Conservation (phyloP, 2,113 vertebrate genomes). For the Aptenodytes forsteri region DNA sequence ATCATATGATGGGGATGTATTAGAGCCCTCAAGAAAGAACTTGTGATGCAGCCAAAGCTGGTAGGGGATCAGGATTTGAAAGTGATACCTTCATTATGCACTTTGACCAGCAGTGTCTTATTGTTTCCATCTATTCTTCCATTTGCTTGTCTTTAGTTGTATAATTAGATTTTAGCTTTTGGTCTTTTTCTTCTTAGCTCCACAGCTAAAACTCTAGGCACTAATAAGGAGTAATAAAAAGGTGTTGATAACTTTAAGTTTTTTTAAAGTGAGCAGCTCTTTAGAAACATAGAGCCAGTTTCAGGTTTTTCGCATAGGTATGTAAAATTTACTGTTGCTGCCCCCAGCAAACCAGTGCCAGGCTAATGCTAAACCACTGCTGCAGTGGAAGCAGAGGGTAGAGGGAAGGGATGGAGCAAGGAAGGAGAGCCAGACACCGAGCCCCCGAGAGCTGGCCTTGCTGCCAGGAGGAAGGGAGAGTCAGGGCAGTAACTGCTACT, state of each 20-base stretch:
- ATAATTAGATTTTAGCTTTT: background rate
- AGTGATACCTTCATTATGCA: background rate
- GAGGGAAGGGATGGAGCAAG: background rate
- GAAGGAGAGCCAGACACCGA: background rate
- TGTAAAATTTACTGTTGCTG: background rate
- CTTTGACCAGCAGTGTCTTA: background rate
- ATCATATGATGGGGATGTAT: background rate
- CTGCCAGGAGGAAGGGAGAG: slow-evolving; percentile 15
- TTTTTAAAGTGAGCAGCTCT: background rate
- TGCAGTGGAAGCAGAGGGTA: background rate
- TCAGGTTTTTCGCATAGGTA: background rate
- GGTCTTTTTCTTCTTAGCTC: background rate
- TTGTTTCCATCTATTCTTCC: background rate
- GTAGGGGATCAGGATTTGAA: background rate
- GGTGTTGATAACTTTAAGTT: background rate
- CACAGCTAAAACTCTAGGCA: background rate
- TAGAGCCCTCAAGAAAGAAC: background rate
- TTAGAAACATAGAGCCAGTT: background rate
- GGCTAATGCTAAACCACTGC: background rate
- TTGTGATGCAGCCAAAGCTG: background rate
- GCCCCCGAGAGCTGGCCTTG: background rate
- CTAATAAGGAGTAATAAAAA: background rate
- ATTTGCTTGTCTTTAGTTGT: background rate
- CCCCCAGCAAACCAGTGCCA: background rate
- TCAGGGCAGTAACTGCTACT: background rate